Evolutionary conservation across 2,888 invertebrate genomes (phyloP).

Genomic region (Clusia tigrina): DNA sequence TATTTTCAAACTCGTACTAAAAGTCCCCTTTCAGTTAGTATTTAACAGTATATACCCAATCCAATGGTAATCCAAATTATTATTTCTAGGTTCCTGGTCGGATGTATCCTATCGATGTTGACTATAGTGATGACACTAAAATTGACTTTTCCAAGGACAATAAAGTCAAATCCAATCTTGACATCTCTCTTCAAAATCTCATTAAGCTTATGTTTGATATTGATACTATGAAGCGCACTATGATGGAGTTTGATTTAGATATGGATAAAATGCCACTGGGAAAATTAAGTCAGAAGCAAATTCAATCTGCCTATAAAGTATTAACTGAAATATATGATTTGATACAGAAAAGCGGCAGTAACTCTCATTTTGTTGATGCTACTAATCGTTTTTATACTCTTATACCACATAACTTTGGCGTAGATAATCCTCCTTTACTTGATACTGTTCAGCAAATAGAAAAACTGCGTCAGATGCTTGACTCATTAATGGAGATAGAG

Average conservation of each 20-base stretch:
- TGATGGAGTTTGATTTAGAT: constrained; percentile 95
- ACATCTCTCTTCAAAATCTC: constrained; percentile 80
- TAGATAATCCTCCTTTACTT: constrained; percentile 81
- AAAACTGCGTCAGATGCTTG: constrained; percentile 82
- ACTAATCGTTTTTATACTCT: constrained; percentile 95
- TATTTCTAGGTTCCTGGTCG: constrained; percentile 69
- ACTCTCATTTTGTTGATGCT: constrained; percentile 76
- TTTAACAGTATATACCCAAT: not conserved
- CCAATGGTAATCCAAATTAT: not conserved
- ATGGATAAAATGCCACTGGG: constrained; percentile 98
- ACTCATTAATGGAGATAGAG: constrained; percentile 92
- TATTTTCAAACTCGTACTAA: no score
- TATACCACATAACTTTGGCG: constrained; percentile 94
- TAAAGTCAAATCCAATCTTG: constrained; percentile 71
- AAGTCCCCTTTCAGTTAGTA: no score
- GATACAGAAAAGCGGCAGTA: constrained; percentile 66
- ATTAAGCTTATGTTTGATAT: constrained; percentile 90
- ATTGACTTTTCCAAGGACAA: constrained; percentile 55
- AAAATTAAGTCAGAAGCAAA: constrained; percentile 90
- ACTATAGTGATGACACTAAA: constrained; percentile 74
- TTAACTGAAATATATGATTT: constrained; percentile 74
- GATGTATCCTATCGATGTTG: constrained; percentile 82
- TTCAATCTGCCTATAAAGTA: constrained; percentile 84
- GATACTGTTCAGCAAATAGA: constrained; percentile 79
- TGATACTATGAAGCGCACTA: constrained; percentile 87